A percentile compares a stretch with the other conserved stretches of the same genome.
phyloP scores from a whole-genome alignment of 1,140 invertebrate genomes.

The Lerema accius region DNA sequence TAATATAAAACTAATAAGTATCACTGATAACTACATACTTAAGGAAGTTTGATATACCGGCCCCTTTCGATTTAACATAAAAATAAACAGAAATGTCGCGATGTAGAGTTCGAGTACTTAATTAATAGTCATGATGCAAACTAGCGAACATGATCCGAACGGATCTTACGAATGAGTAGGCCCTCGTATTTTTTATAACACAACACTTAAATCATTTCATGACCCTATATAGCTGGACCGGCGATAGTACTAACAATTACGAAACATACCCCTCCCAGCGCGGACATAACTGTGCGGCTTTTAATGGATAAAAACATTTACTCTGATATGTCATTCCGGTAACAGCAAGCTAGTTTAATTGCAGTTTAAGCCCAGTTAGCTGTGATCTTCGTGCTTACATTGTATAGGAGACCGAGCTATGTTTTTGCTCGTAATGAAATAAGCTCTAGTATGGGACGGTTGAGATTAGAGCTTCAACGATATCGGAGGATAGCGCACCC shows the following conservation, averaged over 20 bases:
- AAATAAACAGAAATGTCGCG: neutral
- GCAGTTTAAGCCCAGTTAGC: slow-evolving; percentile 62
- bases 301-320: slow-evolving; percentile 80
- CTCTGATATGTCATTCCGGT: slow-evolving; percentile 74
- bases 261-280: slow-evolving; percentile 57
- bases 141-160: slow-evolving; percentile 14
- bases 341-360: slow-evolving; percentile 74
- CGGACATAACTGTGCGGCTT: slow-evolving; percentile 67
- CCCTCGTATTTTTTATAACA: slow-evolving; percentile 37
- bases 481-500: slow-evolving; percentile 39
- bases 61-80: too few species aligned
- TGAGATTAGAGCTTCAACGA: slow-evolving; percentile 39
- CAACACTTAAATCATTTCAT: slow-evolving; percentile 60
- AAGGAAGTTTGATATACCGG: too few species aligned
- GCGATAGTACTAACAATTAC: slow-evolving; percentile 65
- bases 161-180: slow-evolving; percentile 12
- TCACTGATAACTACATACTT: too few species aligned
- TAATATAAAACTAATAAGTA: too few species aligned
- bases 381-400: slow-evolving; percentile 68
- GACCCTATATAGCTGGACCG: slow-evolving; percentile 57
- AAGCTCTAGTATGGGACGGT: slow-evolving; percentile 44
- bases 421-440: slow-evolving; percentile 69
- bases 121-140: slow-evolving; percentile 10
- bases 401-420: slow-evolving; percentile 49
- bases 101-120: neutral